Conservation (phyloP, 1,140 invertebrate species). For the Pseudachorutes palmiensis region DNA sequence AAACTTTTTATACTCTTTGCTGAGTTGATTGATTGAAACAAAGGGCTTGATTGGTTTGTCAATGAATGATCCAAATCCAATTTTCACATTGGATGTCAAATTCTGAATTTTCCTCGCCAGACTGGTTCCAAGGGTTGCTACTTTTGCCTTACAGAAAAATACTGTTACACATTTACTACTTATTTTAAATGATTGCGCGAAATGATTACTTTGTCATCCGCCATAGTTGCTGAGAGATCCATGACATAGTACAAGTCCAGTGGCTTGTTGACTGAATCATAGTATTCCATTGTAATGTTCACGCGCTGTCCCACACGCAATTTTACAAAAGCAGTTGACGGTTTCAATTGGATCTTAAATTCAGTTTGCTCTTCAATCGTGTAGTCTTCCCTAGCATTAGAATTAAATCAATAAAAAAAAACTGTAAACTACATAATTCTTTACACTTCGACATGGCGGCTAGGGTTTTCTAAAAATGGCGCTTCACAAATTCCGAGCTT, state of each 20-base stretch:
- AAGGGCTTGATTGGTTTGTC: constrained; percentile 48
- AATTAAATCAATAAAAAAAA: background rate
- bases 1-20: constrained; percentile 4
- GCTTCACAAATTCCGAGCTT: constrained; percentile 2
- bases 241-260: constrained; percentile 60
- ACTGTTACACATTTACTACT: background rate
- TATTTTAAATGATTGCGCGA: background rate
- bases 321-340: constrained; percentile 9
- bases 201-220: constrained; percentile 48
- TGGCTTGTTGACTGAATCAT: constrained; percentile 43
- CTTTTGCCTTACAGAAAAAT: constrained; percentile 19
- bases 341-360: constrained; percentile 12
- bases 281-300: constrained; percentile 20
- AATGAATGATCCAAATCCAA: constrained; percentile 67
- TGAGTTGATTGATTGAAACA: constrained; percentile 2
- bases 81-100: constrained; percentile 71
- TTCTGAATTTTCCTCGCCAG: constrained; percentile 56
- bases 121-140: constrained; percentile 41
- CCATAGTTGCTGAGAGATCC: constrained; percentile 59
- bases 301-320: constrained; percentile 23
- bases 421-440: background rate
- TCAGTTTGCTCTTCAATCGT: background rate
- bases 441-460: constrained; percentile 11
- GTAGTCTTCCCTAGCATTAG: background rate
- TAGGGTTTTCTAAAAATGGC: constrained; percentile 16